These are phyloP conservation scores for Camptogramma bilineatum DNA, from an alignment of 2,888 invertebrate genomes.

Conservation along the genomic window DNA sequence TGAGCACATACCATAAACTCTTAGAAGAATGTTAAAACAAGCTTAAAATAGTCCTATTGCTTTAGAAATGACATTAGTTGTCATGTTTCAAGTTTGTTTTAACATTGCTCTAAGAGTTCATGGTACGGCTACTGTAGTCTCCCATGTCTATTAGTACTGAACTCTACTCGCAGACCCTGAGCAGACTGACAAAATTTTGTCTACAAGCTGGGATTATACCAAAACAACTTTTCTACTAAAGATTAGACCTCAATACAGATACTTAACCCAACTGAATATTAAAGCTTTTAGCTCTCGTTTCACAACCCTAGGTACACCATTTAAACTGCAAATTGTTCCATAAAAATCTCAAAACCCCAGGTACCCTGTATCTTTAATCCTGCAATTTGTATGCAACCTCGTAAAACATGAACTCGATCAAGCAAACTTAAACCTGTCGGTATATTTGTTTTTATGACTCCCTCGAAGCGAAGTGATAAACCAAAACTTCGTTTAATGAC, in stretches of 20 bases:
- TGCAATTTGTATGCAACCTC: slow-evolving; percentile 37
- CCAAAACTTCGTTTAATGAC: slow-evolving; percentile 44
- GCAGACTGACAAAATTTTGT: too few relatives aligned
- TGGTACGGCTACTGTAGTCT: too few relatives aligned
- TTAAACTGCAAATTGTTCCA: background rate
- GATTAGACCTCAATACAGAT: too few relatives aligned
- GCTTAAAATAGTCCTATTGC: too few relatives aligned
- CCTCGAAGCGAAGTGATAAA: slow-evolving; percentile 40
- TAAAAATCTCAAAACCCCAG: slow-evolving; percentile 17
- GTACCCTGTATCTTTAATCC: slow-evolving; percentile 34
- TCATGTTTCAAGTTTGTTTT: too few relatives aligned
- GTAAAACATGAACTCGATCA: slow-evolving; percentile 43
- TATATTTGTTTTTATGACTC: slow-evolving; percentile 45
- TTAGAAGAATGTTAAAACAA: too few relatives aligned
- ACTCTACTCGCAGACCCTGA: background rate
- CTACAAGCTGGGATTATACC: too few relatives aligned
- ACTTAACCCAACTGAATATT: background rate
- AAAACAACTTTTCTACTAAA: too few relatives aligned
- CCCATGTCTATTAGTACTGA: too few relatives aligned
- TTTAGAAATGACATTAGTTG: too few relatives aligned
- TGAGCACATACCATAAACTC: too few relatives aligned
- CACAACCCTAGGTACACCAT: background rate
- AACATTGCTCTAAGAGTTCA: too few relatives aligned
- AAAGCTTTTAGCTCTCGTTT: background rate
- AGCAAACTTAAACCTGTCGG: slow-evolving; percentile 38